Evolutionary conservation across 2,113 vertebrate genomes (phyloP).

Genomic region (Conger conger): DNA sequence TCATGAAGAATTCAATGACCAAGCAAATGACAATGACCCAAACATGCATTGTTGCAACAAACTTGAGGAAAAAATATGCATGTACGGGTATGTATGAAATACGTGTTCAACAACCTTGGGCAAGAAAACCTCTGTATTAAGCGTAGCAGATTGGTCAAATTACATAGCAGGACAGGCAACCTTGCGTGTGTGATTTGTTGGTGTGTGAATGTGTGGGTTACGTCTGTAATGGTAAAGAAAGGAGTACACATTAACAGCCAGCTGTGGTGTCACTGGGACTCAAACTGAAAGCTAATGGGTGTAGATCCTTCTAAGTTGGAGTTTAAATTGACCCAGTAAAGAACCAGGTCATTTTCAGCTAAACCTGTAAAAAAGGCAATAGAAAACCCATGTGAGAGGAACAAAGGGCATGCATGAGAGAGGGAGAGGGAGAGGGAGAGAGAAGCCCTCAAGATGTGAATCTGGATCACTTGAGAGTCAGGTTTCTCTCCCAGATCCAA

Average conservation of each 20-base stretch:
- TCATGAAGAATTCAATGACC: too few relatives aligned
- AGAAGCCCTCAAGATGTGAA: neutral
- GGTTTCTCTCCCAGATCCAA: neutral
- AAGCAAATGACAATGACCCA: too few relatives aligned
- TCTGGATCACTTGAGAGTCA: neutral
- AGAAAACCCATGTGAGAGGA: neutral
- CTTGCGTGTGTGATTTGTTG: too few relatives aligned
- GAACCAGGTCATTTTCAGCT: neutral
- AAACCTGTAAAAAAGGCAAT: neutral
- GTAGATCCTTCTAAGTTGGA: neutral
- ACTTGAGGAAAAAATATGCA: too few relatives aligned
- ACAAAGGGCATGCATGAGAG: neutral
- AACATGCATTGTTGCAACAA: too few relatives aligned
- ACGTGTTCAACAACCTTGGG: too few relatives aligned
- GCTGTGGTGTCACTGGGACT: neutral
- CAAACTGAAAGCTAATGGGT: neutral
- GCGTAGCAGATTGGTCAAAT: neutral
- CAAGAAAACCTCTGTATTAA: neutral
- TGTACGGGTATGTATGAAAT: too few relatives aligned
- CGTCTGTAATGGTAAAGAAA: neutral
- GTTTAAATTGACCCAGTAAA: neutral
- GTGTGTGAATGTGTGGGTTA: neutral
- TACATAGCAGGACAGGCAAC: neutral
- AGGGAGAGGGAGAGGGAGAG: neutral
- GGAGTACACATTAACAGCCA: neutral